Evolutionary conservation across 23 tunicate genomes (phyloP).

Genomic region (Ciona savignyi): DNA sequence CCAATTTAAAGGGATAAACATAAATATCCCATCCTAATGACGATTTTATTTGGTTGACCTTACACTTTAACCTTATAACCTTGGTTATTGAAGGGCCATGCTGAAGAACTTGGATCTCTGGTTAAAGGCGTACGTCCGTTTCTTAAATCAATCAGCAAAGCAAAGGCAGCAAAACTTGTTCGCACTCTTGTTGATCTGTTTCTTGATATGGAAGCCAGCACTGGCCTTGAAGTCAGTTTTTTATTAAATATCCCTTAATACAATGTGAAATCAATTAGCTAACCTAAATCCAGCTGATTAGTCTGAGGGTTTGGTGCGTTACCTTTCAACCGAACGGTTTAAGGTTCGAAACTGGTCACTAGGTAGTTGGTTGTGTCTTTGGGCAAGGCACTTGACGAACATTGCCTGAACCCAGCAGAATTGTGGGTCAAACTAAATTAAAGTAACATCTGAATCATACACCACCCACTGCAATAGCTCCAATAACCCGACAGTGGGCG

Average conservation of each 20-base stretch:
- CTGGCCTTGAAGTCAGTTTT: constrained; percentile 70
- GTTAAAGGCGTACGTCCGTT: constrained; percentile 95
- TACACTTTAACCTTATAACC: background rate
- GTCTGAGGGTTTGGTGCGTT: too few relatives aligned
- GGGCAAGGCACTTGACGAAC: too few relatives aligned
- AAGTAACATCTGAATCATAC: too few relatives aligned
- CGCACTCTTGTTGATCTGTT: constrained; percentile 96
- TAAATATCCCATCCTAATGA: background rate
- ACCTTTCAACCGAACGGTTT: too few relatives aligned
- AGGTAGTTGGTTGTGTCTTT: too few relatives aligned
- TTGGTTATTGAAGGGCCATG: constrained; percentile 62
- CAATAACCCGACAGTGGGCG: too few relatives aligned
- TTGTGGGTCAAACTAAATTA: too few relatives aligned
- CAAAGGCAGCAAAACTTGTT: constrained; percentile 98
- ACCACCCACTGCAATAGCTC: too few relatives aligned
- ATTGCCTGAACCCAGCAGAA: too few relatives aligned
- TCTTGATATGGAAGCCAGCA: constrained; percentile 94
- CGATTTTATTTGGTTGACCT: background rate
- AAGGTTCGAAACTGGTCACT: too few relatives aligned
- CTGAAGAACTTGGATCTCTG: constrained; percentile 69
- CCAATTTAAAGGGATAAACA: too few relatives aligned
- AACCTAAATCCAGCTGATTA: too few relatives aligned
- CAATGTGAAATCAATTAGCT: background rate
- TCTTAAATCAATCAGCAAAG: constrained; percentile 91
- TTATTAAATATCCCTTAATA: background rate